Evolutionary conservation across 2,113 vertebrate species (phyloP).

Genomic region (Brienomyrus longianalis): DNA sequence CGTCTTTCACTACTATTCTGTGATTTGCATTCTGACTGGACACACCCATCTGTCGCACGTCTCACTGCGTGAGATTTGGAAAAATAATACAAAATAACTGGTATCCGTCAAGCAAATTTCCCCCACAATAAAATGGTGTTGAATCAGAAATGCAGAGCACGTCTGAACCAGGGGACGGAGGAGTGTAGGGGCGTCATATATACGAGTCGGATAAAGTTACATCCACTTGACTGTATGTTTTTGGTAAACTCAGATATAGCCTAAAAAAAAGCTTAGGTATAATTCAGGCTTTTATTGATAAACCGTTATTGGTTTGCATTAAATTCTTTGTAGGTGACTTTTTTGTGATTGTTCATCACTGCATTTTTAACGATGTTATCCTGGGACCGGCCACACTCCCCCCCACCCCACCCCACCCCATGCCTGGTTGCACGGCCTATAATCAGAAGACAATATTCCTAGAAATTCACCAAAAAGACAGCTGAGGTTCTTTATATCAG

Average conservation of each 20-base stretch:
- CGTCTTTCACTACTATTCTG: background rate
- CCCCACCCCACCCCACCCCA: background rate
- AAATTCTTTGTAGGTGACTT: background rate
- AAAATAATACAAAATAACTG: background rate
- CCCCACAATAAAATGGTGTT: background rate
- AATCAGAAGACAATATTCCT: slow-evolving; percentile 5
- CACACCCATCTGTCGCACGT: background rate
- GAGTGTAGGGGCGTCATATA: background rate
- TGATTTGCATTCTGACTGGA: background rate
- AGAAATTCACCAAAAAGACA: background rate
- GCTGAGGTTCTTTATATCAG: background rate
- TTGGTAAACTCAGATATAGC: background rate
- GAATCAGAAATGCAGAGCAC: background rate
- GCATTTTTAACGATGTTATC: background rate
- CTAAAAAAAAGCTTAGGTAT: background rate
- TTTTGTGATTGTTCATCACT: background rate
- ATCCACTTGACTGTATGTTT: background rate
- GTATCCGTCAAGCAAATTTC: background rate
- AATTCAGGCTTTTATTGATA: background rate
- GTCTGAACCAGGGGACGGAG: background rate
- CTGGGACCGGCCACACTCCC: background rate
- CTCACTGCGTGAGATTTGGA: background rate
- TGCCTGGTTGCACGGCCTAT: background rate
- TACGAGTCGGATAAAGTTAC: background rate
- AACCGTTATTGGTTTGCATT: background rate